Evolutionary conservation across 1,140 invertebrate species (phyloP), one percentile per base, ranked within the genome.

Genomic region (Tetragonula clypearis): DNA sequence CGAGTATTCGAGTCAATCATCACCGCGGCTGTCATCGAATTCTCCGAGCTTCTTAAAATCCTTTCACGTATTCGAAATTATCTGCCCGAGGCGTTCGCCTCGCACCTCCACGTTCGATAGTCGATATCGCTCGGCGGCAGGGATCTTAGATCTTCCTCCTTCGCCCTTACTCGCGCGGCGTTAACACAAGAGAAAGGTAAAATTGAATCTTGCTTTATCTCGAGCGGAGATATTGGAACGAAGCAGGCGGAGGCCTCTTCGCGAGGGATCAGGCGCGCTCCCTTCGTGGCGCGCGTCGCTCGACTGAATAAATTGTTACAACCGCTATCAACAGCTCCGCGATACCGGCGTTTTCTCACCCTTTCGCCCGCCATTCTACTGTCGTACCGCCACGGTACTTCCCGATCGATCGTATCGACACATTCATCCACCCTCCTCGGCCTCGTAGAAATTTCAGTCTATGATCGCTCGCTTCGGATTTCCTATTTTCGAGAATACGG

Each of bases 161-260:
- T 76, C 82, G 49, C 26, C 84, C 56, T 74, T 55, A n/a, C 56
- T 66, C 66, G 53, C 69, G 19, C 14, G 41, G 58, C 66, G 71
- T 58, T 80, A 91, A 86, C 89, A 88, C 88, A 87, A 90, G 89
- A 90, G 88, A 92, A 90, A 81, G 89, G 91, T 41, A 91, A 93
- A 94, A 94, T 94, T 94, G 93, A 94, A 94, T 94, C 92, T 93
- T 89, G 91, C 90, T 93, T 93, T 93, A 93, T 94, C 92, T 92
- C 75, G 74, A 80, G 68, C 65, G 74, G 26, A 35, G 86, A 84
- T 87, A 88, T 91, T 84, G 88, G 76, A 85, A 84, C 72, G 79
- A 68, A 82, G 66, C 2, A 49, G 41, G 86, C 90, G 91, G 90
- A 78, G 41, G 75, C 65, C 49, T 71, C 53, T 66, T 73, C 41